Conservation (phyloP, 2,113 vertebrate species). For the Carlito syrichta region DNA sequence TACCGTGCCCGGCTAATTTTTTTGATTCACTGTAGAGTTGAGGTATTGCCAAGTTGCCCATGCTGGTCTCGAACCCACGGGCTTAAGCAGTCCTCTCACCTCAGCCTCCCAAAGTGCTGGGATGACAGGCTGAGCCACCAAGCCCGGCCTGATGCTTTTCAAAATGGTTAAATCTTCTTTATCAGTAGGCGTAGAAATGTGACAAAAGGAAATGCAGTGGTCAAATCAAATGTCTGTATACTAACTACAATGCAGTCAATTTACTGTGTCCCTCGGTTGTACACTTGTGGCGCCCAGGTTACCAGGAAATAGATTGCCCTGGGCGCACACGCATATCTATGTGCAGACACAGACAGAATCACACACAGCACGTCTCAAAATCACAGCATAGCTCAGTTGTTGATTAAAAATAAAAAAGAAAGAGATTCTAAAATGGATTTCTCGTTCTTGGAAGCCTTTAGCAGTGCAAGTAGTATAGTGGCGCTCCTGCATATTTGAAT, state of each 20-base stretch:
- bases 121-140: too few species aligned
- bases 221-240: background rate
- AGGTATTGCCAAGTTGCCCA: too few species aligned
- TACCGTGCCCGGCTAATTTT: too few species aligned
- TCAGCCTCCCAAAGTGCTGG: background rate
- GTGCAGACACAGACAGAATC: background rate
- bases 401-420: constrained; percentile 3
- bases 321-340: background rate
- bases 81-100: background rate
- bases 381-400: background rate
- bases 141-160: background rate
- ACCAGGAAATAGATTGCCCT: background rate
- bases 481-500: background rate
- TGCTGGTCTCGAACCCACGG: too few species aligned
- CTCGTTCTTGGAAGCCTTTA: background rate
- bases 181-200: background rate
- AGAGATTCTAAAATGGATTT: background rate
- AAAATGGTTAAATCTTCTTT: background rate
- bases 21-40: too few species aligned
- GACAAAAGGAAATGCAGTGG: background rate
- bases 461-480: background rate
- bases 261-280: background rate
- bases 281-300: background rate
- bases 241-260: background rate
- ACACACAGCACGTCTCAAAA: background rate